Evolutionary conservation across 2,888 invertebrate species (phyloP).

Genomic region (Nephrotoma guestfalica): DNA sequence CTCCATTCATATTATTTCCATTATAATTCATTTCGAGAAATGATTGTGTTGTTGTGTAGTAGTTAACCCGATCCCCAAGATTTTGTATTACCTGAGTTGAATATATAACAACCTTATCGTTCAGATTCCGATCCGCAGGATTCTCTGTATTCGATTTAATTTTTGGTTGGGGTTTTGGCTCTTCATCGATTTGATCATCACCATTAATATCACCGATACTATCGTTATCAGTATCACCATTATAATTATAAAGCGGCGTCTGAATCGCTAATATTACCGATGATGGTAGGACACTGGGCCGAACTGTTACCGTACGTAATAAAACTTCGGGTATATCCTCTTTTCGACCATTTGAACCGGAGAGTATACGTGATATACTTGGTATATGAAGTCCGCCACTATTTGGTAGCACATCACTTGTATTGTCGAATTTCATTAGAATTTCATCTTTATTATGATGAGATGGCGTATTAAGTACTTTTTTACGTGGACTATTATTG

Average conservation of each 20-base stretch:
- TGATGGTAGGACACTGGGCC: conserved; percentile 26
- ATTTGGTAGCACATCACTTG: conserved; percentile 28
- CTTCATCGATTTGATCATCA: conserved; percentile 14
- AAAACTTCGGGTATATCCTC: conserved; percentile 69
- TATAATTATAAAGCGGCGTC: conserved; percentile 4
- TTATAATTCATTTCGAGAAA: background rate
- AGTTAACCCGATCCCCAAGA: conserved; percentile 31
- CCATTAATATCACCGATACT: conserved; percentile 9
- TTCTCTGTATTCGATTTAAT: conserved; percentile 16
- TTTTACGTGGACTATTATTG: conserved; percentile 33
- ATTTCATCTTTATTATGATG: conserved; percentile 25
- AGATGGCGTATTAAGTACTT: conserved; percentile 60
- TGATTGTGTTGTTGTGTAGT: conserved; percentile 12
- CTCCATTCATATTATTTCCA: background rate
- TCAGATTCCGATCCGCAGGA: conserved; percentile 6
- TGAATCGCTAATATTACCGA: conserved; percentile 19
- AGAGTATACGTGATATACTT: conserved; percentile 69
- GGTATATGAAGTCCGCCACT: conserved; percentile 50
- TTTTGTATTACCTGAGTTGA: conserved; percentile 42
- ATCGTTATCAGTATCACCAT: conserved; percentile 9
- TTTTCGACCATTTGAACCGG: conserved; percentile 72
- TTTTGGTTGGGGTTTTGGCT: conserved; percentile 19
- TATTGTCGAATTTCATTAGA: conserved; percentile 1
- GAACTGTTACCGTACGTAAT: conserved; percentile 48
- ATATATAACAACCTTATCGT: conserved; percentile 34